Evolutionary conservation across 2,797 vertebrate species (phyloP), one percentile per base, ranked within the genome.

Genomic region (Chanos chanos): DNA sequence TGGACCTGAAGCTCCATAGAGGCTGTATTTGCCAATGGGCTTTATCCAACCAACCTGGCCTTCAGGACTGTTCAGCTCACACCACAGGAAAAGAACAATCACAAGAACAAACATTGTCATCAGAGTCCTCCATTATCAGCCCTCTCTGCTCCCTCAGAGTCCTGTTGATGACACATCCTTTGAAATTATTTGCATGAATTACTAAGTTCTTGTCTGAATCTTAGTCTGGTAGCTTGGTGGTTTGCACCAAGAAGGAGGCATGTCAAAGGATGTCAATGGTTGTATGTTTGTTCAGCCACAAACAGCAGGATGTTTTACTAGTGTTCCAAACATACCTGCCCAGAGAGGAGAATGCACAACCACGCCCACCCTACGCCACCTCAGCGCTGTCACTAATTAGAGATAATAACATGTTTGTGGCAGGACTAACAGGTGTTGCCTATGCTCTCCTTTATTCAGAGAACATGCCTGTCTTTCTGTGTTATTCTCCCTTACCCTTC

Each of bases 361-460:
- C 48, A 24, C 77, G 50, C 78, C 76, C 77, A 63, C 55, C 5
- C 30, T 19, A 31, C 63, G 28, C 67, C 78, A 73, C 80, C 77
- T 73, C 77, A 82, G 71, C 64, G 25, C 56, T 64, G 37, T 36
- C 28, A 66, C 66, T 87, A 84, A 86, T 87, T 80, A 83, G 66
- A 33, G 55, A 71, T 86, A 88, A 88, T 89, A 74, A 89, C 74
- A 82, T 60, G 69, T 68, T 80, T 74, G 80, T 68, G 69, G 69
- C 70, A 74, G 75, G 73, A 72, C 79, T 81, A 88, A 82, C 87
- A 89, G 86, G 86, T 87, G 86, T 87, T 86, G 70, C 64, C 64
- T 28, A 34, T 43, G 60, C 50, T 56, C 34, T 9, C 40, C 5
- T 37, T 44, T 34, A 51, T 53, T 27, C 13, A 33, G 52, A 52